phyloP scores from a whole-genome alignment of 2,797 vertebrate genomes.

The Aulostomus chinensis region DNA sequence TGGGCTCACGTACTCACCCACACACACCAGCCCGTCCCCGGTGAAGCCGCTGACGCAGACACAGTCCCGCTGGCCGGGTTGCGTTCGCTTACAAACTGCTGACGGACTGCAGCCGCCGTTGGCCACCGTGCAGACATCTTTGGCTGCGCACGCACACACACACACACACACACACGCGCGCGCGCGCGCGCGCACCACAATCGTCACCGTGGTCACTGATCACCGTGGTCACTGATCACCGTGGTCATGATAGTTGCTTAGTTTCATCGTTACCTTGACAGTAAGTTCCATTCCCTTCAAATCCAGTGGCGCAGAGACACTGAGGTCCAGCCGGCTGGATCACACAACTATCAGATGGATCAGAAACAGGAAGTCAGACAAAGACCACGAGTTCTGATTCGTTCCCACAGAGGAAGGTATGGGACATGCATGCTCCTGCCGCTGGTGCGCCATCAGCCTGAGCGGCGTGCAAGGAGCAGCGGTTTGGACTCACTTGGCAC shows the following conservation, averaged over 20 bases:
- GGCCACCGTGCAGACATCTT: conserved; percentile 78
- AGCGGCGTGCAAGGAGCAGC: too few relatives aligned
- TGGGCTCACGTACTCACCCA: too few relatives aligned
- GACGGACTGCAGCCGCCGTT: conserved; percentile 87
- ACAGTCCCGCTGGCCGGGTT: conserved; percentile 83
- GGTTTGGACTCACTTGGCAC: conserved; percentile 84
- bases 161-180: neutral
- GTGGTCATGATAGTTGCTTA: too few relatives aligned
- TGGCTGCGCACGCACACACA: conserved; percentile 66
- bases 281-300: conserved; percentile 88
- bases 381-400: too few relatives aligned
- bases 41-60: conserved; percentile 79
- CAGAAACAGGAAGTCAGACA: too few relatives aligned
- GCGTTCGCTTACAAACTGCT: conserved; percentile 86
- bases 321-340: conserved; percentile 46
- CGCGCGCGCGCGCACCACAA: conserved; percentile 5
- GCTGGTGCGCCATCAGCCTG: too few relatives aligned
- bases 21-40: conserved; percentile 89
- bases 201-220: neutral
- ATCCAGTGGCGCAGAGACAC: conserved; percentile 90
- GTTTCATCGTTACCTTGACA: conserved; percentile 84
- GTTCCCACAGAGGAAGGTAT: too few relatives aligned
- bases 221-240: too few relatives aligned
- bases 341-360: too few relatives aligned
- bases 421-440: too few relatives aligned